Base-by-base conservation (phyloP, 2,113 vertebrate genomes). In the Microcebus lehilahytsara region DNA sequence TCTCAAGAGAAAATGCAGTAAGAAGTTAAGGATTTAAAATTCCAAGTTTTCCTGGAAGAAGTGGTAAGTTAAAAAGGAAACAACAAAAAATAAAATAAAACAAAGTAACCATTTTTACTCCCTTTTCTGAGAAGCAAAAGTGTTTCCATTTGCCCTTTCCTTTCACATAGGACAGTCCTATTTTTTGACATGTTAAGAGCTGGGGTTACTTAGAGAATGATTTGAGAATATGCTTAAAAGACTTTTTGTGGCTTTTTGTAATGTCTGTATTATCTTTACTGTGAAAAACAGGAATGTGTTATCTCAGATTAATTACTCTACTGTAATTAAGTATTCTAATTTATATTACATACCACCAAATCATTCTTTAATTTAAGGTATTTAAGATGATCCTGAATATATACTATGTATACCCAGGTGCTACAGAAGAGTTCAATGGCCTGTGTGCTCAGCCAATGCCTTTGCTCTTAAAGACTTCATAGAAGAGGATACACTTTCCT, bases 1-100 rank as follows among this genome's bases (percentile, higher is more conserved):
- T 80, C 30, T 96, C 49, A 85, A 94, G 22, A 92, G 77, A 71
- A 87, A 86, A 49, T 67, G 7, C 77, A 89, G 22, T 75, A 72
- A 40, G 51, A 77, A 17, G 9, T 37, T 78, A 77, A 77, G 66
- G 22, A 75, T 72, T 85, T 93, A 49, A 84, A 96, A 89, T 92
- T 67, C 42, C n/a, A 84, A 81, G 30, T 30, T 64, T 30, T 30
- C 10, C 27, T 30, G 27, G 62, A 64, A 64, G 62, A 64, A 64
- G 62, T 64, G 9, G 4, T 64, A 64, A 64, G 60, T 27, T 62
- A 64, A 30, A 64, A 64, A 64, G 10, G 30, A 30, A 64, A 64
- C 62, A 30, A 64, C 27, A 64, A 64, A 30, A 30, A 64, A 30
- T 64, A 64, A 64, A 64, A 12, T 64, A 30, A 22, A 22, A 58